These are phyloP conservation scores for Scylla paramamosain DNA, from an alignment of 1,140 invertebrate species.

Conservation along the genomic window DNA sequence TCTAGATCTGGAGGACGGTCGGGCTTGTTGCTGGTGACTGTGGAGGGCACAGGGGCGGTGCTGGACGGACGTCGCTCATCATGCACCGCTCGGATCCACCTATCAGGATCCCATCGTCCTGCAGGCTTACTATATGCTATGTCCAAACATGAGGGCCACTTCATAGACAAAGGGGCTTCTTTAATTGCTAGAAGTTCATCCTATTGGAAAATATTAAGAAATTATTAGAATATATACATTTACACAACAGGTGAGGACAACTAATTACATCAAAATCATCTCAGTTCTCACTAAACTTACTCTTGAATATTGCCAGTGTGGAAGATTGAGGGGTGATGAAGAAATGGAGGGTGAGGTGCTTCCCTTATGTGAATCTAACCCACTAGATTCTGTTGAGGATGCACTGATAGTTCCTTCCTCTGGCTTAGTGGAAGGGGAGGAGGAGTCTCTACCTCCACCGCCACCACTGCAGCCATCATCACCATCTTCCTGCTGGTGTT, in stretches of 20 bases:
- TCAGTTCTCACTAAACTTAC: conserved; percentile 32
- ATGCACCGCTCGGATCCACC: conserved; percentile 70
- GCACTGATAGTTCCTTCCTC: conserved; percentile 59
- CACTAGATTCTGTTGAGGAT: conserved; percentile 42
- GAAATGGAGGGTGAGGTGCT: conserved; percentile 52
- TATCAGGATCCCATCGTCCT: conserved; percentile 71
- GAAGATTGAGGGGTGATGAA: conserved; percentile 54
- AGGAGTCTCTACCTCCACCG: conserved; percentile 56
- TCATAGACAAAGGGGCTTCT: conserved; percentile 67
- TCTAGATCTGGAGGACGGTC: conserved; percentile 71
- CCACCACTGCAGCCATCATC: conserved; percentile 43
- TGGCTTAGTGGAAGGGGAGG: conserved; percentile 56
- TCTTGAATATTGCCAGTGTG: conserved; percentile 64
- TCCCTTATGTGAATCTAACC: conserved; percentile 29
- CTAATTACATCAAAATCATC: neutral
- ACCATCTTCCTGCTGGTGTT: conserved; percentile 50
- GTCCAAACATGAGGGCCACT: conserved; percentile 67
- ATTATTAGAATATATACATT: neutral
- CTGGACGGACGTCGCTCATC: conserved; percentile 70
- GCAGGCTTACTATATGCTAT: conserved; percentile 61
- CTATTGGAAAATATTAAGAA: conserved; percentile 33
- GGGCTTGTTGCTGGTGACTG: conserved; percentile 60
- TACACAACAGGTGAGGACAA: neutral
- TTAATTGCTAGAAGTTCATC: conserved; percentile 65
- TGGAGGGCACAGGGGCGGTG: conserved; percentile 54